Conservation (phyloP, 2,888 invertebrate species). For the Cosmopolites sordidus region DNA sequence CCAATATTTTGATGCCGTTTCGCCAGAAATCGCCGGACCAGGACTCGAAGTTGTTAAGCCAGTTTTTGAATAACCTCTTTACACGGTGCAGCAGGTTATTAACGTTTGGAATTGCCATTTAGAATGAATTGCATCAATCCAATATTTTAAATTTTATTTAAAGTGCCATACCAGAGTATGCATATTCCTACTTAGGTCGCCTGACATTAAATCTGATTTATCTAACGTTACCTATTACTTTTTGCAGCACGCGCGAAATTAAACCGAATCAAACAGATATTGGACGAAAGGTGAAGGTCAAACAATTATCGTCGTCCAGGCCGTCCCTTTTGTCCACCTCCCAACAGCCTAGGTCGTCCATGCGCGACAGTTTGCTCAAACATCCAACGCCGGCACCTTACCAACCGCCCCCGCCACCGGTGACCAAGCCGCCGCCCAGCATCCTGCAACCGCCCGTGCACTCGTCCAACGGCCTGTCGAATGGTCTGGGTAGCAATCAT, state of each 20-base stretch:
- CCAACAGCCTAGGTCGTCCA: conserved; percentile 39
- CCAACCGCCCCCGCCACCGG: conserved; percentile 19
- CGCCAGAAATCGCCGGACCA: no score
- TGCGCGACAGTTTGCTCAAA: conserved; percentile 41
- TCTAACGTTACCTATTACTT: no score
- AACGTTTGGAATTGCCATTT: no score
- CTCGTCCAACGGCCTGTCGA: conserved; percentile 39
- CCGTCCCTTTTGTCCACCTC: conserved; percentile 24
- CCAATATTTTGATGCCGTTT: no score
- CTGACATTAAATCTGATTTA: no score
- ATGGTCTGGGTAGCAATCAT: conserved; percentile 45
- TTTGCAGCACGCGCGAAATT: conserved; percentile 81
- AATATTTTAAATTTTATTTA: no score
- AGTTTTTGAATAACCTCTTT: no score
- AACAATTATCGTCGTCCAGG: conserved; percentile 42
- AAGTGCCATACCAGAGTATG: no score
- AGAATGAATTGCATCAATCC: no score
- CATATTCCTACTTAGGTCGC: no score
- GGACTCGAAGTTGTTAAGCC: no score
- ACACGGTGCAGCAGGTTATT: no score
- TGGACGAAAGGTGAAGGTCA: conserved; percentile 81
- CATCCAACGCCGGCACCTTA: conserved; percentile 9
- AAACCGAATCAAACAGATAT: conserved; percentile 88
- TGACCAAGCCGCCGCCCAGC: conserved; percentile 19
- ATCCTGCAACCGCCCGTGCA: conserved; percentile 29